A percentile compares a stretch with the other conserved stretches of the same genome.
Evolutionary conservation across 2,113 vertebrate species (phyloP).

Genomic region (Colossoma macropomum): DNA sequence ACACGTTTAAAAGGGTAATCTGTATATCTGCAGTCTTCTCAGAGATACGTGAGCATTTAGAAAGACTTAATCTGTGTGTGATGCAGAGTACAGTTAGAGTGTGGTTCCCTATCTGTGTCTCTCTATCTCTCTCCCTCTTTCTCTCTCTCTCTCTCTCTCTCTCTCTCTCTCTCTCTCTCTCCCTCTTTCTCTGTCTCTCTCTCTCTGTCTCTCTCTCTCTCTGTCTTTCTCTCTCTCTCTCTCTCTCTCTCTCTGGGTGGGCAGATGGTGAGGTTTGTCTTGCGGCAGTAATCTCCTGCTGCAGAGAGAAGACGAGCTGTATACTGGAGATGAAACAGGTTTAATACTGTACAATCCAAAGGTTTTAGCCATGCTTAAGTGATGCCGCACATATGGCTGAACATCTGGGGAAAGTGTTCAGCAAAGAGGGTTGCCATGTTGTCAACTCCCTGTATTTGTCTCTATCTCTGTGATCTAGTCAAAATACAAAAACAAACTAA

Average conservation of each 20-base stretch:
- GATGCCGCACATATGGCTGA: slow-evolving; percentile 80
- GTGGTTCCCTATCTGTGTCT: background rate
- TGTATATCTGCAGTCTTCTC: slow-evolving; percentile 47
- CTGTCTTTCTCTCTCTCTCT: slow-evolving; percentile 19
- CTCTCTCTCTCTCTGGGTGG: slow-evolving; percentile 57
- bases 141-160: slow-evolving; percentile 45
- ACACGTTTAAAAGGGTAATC: background rate
- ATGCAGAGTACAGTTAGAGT: slow-evolving; percentile 61
- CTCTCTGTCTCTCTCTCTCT: slow-evolving; percentile 64
- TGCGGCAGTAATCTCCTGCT: slow-evolving; percentile 82
- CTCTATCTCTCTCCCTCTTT: slow-evolving; percentile 57
- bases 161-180: slow-evolving; percentile 28
- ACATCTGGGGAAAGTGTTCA: slow-evolving; percentile 76
- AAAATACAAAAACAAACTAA: background rate
- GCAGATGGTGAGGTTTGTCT: slow-evolving; percentile 86
- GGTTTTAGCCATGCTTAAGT: slow-evolving; percentile 79
- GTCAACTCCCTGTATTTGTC: background rate
- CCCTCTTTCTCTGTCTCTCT: slow-evolving; percentile 61
- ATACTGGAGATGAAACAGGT: slow-evolving; percentile 88
- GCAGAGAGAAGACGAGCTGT: slow-evolving; percentile 75
- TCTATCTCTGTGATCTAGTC: background rate
- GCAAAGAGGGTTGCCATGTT: slow-evolving; percentile 9
- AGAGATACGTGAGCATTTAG: slow-evolving; percentile 32
- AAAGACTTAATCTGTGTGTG: slow-evolving; percentile 52
- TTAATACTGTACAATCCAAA: slow-evolving; percentile 80